These are phyloP conservation scores for Papilio xuthus DNA, from an alignment of 1,140 invertebrate genomes.

Conservation along the genomic window DNA sequence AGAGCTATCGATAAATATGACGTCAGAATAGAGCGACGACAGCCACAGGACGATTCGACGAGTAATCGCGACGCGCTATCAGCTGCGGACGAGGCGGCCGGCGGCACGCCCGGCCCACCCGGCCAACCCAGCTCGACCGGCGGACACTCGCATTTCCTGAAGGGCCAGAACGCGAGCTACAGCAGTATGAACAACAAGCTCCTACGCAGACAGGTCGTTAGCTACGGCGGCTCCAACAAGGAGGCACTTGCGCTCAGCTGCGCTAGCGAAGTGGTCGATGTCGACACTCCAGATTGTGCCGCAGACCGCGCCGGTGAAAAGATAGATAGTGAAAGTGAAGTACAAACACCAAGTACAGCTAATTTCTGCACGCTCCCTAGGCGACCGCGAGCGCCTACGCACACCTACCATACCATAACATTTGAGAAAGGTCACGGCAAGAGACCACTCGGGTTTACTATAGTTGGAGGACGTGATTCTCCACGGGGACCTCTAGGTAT, in stretches of 20 bases:
- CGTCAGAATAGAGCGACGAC: constrained; percentile 69
- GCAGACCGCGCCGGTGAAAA: constrained; percentile 57
- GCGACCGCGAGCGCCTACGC: constrained; percentile 84
- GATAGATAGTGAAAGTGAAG: constrained; percentile 66
- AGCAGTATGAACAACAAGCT: constrained; percentile 83
- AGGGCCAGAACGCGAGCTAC: constrained; percentile 82
- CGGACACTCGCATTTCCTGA: constrained; percentile 82
- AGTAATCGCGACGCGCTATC: constrained; percentile 76
- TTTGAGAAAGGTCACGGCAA: constrained; percentile 92
- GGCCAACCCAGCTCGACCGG: constrained; percentile 64
- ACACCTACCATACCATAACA: constrained; percentile 88
- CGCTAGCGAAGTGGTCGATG: constrained; percentile 72
- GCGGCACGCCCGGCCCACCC: constrained; percentile 70
- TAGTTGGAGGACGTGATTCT: constrained; percentile 95
- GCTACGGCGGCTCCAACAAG: constrained; percentile 78
- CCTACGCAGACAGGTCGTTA: constrained; percentile 80
- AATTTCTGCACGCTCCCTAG: constrained; percentile 88
- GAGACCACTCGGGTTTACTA: constrained; percentile 94
- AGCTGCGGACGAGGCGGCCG: constrained; percentile 68
- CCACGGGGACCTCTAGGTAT: constrained; percentile 94
- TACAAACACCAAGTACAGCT: constrained; percentile 80
- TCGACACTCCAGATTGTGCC: constrained; percentile 71
- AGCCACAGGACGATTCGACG: constrained; percentile 68
- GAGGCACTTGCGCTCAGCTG: constrained; percentile 74
- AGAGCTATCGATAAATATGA: constrained; percentile 73